Evolutionary conservation across 2,113 vertebrate genomes (phyloP).

Genomic region (Rhodinocichla rosea): DNA sequence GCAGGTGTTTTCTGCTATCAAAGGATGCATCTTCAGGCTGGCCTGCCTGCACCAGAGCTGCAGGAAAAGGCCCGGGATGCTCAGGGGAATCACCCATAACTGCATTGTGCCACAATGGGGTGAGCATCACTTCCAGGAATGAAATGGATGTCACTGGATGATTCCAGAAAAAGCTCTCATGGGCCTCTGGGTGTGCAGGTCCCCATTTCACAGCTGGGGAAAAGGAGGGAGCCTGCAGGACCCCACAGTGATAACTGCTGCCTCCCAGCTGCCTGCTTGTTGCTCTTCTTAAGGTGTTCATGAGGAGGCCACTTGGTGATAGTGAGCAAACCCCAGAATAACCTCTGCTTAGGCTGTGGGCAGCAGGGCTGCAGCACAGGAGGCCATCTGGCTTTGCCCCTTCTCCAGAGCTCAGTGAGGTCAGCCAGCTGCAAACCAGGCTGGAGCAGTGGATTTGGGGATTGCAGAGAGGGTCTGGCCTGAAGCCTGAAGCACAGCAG

Average conservation of each 20-base stretch:
- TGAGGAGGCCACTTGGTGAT: neutral
- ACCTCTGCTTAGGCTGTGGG: neutral
- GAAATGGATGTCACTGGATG: neutral
- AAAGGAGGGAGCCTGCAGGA: neutral
- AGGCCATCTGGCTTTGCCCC: neutral
- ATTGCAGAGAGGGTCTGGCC: neutral
- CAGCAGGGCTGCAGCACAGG: neutral
- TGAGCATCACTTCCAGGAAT: neutral
- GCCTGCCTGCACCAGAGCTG: neutral
- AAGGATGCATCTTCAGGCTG: neutral
- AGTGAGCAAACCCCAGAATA: neutral
- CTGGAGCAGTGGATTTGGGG: neutral
- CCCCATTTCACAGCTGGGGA: neutral
- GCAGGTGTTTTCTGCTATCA: neutral
- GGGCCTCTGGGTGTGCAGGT: neutral
- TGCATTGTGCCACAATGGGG: neutral
- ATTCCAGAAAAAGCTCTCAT: neutral
- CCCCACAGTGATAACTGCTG: neutral
- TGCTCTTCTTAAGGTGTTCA: neutral
- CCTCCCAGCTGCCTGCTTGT: neutral
- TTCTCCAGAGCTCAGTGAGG: neutral
- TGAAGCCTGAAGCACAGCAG: neutral
- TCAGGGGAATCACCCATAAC: neutral
- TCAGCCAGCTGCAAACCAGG: neutral
- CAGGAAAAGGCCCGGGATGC: neutral